phyloP scores from a whole-genome alignment of 2,888 invertebrate species.

The Agrochola macilenta region DNA sequence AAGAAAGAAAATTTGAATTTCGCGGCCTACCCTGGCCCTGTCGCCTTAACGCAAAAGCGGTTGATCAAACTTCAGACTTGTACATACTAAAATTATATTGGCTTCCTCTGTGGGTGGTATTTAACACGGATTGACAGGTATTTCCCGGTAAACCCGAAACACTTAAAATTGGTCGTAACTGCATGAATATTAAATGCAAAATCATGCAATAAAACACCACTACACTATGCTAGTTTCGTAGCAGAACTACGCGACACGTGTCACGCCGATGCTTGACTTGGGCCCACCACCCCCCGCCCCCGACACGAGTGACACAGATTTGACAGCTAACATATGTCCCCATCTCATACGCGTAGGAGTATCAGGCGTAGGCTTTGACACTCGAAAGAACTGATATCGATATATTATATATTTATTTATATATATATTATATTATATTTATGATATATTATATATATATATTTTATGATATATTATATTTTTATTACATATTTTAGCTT shows the following conservation, averaged over 20 bases:
- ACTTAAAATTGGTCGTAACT: background rate
- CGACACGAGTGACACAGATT: conserved; percentile 7
- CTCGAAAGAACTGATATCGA: background rate
- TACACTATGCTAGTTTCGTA: conserved; percentile 10
- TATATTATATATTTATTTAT: too few species aligned
- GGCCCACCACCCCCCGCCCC: too few species aligned
- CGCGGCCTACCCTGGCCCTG: too few species aligned
- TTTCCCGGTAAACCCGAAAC: too few species aligned
- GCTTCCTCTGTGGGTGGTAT: background rate
- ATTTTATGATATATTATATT: too few species aligned
- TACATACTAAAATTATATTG: background rate
- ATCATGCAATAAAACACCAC: background rate
- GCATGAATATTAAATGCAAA: background rate
- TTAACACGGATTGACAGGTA: too few species aligned
- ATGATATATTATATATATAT: too few species aligned
- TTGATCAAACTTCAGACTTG: background rate
- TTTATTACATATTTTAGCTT: too few species aligned
- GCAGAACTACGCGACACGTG: conserved; percentile 2
- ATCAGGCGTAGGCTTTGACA: background rate
- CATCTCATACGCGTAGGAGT: background rate
- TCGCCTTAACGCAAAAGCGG: background rate
- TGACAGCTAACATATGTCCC: conserved; percentile 38
- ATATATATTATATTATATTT: too few species aligned
- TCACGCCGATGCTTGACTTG: background rate
- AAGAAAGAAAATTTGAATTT: too few species aligned